Evolutionary conservation across 2,113 vertebrate species (phyloP).

Genomic region (Phoenicopterus ruber): DNA sequence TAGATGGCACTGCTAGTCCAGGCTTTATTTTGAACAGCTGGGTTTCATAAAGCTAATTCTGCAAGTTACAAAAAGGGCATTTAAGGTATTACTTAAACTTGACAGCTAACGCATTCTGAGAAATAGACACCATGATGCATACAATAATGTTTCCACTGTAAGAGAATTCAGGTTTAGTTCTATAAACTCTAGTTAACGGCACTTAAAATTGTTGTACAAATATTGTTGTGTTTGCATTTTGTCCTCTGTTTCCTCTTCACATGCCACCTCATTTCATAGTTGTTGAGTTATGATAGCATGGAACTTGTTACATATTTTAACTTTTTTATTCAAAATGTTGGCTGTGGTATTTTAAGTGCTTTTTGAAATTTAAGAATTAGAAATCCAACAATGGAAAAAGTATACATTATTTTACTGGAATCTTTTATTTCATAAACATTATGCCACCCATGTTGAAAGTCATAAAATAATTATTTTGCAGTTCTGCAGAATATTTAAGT

Average conservation of each 20-base stretch:
- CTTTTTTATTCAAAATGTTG: not conserved
- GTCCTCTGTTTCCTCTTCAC: not conserved
- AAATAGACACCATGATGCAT: not conserved
- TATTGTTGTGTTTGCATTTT: not conserved
- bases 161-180: not conserved
- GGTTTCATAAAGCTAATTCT: conserved; percentile 37
- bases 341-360: not conserved
- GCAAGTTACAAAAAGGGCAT: not conserved
- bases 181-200: not conserved
- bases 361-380: not conserved
- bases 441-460: not conserved
- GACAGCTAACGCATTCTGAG: not conserved
- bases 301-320: not conserved
- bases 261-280: not conserved
- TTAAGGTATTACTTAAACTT: conserved; percentile 6
- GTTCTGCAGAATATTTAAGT: not conserved
- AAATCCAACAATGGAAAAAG: not conserved
- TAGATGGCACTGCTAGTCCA: conserved; percentile 40
- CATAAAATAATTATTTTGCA: not conserved
- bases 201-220: not conserved
- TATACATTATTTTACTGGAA: not conserved
- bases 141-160: not conserved
- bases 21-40: conserved; percentile 13
- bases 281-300: not conserved
- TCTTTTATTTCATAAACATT: not conserved